Percentiles rank a stretch among this genome's conserved stretches.
phyloP scores from a whole-genome alignment of 2,113 vertebrate genomes.

The Tragelaphus buxtoni region DNA sequence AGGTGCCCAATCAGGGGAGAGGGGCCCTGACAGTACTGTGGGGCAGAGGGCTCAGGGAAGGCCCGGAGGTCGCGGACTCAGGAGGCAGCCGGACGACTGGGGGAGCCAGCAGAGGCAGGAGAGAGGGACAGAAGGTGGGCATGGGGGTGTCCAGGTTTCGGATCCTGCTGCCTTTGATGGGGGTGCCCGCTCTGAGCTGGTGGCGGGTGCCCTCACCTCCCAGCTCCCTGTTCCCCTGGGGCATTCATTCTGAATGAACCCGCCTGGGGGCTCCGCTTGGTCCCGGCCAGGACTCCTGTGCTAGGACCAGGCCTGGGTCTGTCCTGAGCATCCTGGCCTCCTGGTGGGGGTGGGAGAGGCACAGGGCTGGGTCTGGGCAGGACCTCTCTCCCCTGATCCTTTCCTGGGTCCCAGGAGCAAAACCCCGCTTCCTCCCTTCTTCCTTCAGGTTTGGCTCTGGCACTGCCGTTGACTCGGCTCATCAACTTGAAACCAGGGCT shows the following conservation, averaged over 20 bases:
- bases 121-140: background rate
- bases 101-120: background rate
- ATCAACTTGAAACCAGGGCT: background rate
- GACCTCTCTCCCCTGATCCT: fast-evolving
- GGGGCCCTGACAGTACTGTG: background rate
- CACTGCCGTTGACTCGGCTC: fast-evolving
- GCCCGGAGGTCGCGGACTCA: fast-evolving
- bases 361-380: background rate
- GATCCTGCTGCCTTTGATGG: background rate
- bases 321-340: background rate
- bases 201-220: too few species aligned
- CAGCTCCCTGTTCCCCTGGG: background rate
- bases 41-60: background rate
- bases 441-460: fast-evolving
- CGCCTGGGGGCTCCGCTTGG: fast-evolving
- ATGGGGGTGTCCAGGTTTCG: fast-evolving
- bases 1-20: background rate
- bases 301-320: background rate
- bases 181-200: fast-evolving
- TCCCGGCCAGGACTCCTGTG: background rate
- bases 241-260: background rate
- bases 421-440: background rate
- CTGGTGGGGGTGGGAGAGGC: background rate
- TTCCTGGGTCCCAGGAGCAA: background rate
- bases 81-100: background rate